Evolutionary conservation across 2,888 invertebrate species (phyloP).

Genomic region (Minunthozetes semirufus): DNA sequence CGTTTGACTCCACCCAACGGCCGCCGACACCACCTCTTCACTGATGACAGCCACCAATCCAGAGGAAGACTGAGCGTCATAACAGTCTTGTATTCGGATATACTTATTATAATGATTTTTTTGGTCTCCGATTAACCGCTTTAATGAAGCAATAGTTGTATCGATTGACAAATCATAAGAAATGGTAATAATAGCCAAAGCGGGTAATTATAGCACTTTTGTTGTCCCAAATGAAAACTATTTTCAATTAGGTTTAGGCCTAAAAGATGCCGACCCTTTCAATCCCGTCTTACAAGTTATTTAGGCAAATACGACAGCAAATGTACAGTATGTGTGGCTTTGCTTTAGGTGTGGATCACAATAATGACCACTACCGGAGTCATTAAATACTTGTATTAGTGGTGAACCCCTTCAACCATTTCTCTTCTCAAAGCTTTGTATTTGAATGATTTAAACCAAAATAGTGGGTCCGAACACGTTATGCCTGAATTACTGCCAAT

Average conservation of each 20-base stretch:
- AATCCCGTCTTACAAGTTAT: not conserved
- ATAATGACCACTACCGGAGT: conserved; percentile 7
- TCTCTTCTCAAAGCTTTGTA: not conserved
- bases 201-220: conserved; percentile 18
- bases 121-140: not conserved
- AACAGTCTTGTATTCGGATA: not conserved
- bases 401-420: conserved; percentile 12
- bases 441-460: not conserved
- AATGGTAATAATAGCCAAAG: not conserved
- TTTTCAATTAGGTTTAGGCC: not conserved
- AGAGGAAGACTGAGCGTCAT: not conserved
- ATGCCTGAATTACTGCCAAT: not conserved
- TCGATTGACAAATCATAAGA: not conserved
- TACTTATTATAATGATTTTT: not conserved
- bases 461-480: not conserved
- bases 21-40: too few species aligned
- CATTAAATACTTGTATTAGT: not conserved
- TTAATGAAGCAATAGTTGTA: not conserved
- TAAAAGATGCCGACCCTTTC: conserved; percentile 1
- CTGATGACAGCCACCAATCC: not conserved
- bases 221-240: not conserved
- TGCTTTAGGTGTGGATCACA: conserved; percentile 9
- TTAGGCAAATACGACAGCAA: not conserved
- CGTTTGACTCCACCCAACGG: too few species aligned
- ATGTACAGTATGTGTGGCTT: conserved; percentile 18